These are phyloP conservation scores for Perca fluviatilis DNA, from an alignment of 2,113 vertebrate species.

Conservation along the genomic window DNA sequence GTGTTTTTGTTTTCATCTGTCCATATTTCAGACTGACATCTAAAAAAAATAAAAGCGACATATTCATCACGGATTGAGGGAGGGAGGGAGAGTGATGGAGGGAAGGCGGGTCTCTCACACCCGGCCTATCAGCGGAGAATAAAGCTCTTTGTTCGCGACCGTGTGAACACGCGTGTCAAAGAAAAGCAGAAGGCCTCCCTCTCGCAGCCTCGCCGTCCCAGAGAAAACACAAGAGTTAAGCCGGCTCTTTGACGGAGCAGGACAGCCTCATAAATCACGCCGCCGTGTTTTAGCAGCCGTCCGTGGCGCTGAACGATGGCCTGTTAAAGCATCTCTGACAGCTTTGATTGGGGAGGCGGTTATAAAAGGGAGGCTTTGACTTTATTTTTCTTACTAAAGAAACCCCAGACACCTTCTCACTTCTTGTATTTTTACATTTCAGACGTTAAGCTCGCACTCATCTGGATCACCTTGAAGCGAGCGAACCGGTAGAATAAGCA, in stretches of 20 bases:
- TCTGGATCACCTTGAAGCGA: conserved; percentile 21
- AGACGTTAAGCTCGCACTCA: conserved; percentile 24
- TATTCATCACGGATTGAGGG: conserved; percentile 32
- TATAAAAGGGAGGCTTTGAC: conserved; percentile 31
- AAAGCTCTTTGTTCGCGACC: conserved; percentile 73
- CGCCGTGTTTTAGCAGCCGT: conserved; percentile 62
- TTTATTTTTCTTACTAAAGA: conserved; percentile 50
- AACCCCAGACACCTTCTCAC: conserved; percentile 44
- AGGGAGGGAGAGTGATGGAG: conserved; percentile 8
- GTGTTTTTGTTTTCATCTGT: conserved; percentile 29
- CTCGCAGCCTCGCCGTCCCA: conserved; percentile 43
- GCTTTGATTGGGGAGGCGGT: conserved; percentile 35
- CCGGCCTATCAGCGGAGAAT: conserved; percentile 66
- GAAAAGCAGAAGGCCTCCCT: conserved; percentile 61
- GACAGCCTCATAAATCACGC: conserved; percentile 77
- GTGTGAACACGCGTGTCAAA: conserved; percentile 73
- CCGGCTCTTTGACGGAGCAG: conserved; percentile 49
- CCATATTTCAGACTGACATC: conserved; percentile 36
- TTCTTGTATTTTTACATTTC: conserved; percentile 21
- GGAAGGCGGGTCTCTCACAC: conserved; percentile 43
- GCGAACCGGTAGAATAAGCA: conserved; percentile 1
- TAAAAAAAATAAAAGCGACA: conserved; percentile 32
- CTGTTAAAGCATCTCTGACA: conserved; percentile 69
- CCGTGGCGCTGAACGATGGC: conserved; percentile 38
- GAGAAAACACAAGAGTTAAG: conserved; percentile 69